A percentile compares a stretch with the other conserved stretches of the same genome.
Conservation (phyloP, 2,797 vertebrate genomes). For the Chrysocyon brachyurus region DNA sequence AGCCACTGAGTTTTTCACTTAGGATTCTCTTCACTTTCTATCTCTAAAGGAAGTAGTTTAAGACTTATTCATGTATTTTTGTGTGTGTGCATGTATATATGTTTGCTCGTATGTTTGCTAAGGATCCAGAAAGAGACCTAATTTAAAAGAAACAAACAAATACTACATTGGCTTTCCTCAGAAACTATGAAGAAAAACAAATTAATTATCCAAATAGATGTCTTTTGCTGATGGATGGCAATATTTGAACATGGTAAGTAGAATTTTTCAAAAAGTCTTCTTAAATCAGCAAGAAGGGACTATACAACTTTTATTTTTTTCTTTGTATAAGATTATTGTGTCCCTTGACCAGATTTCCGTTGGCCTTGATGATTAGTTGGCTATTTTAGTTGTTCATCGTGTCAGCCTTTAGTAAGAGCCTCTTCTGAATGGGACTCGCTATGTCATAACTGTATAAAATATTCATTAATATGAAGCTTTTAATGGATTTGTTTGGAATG, state of each 20-base stretch:
- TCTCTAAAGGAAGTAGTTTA: slow-evolving; percentile 12
- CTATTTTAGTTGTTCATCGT: slow-evolving; percentile 77
- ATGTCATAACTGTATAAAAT: slow-evolving; percentile 84
- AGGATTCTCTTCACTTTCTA: background rate
- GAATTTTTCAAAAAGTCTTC: background rate
- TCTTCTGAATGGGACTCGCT: slow-evolving; percentile 75
- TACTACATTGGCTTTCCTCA: background rate
- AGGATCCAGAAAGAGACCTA: background rate
- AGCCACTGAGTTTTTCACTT: background rate
- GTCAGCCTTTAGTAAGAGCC: slow-evolving; percentile 72
- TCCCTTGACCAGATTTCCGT: slow-evolving; percentile 64
- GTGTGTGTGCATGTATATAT: background rate
- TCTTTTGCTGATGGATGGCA: slow-evolving; percentile 38
- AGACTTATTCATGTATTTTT: background rate
- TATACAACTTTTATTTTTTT: slow-evolving; percentile 48
- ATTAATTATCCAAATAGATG: slow-evolving; percentile 48
- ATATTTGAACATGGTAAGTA: slow-evolving; percentile 54
- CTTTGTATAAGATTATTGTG: slow-evolving; percentile 48
- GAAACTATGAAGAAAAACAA: slow-evolving; percentile 47
- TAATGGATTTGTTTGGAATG: slow-evolving; percentile 84
- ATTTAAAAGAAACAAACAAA: slow-evolving; percentile 53
- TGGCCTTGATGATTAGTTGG: slow-evolving; percentile 79
- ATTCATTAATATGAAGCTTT: slow-evolving; percentile 83
- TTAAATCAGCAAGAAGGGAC: slow-evolving; percentile 28
- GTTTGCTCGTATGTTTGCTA: background rate